Conservation (phyloP, 1,140 invertebrate species). For the Sweltsa coloradensis region DNA sequence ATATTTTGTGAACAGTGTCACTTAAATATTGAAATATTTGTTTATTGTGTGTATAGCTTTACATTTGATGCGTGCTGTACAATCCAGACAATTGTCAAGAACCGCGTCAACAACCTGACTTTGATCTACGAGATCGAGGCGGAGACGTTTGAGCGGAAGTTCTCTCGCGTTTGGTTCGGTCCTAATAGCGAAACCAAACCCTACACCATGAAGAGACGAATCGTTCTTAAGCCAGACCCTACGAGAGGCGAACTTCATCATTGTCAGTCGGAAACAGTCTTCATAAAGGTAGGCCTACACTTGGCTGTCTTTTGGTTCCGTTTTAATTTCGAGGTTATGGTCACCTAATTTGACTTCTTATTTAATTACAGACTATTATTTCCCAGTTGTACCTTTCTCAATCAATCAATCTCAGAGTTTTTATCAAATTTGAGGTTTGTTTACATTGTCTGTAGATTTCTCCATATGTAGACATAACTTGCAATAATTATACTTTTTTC, state of each 20-base stretch:
- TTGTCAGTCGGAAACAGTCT: constrained; percentile 7
- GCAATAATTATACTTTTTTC: too few relatives aligned
- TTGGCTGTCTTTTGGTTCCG: too few relatives aligned
- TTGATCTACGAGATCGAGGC: constrained; percentile 45
- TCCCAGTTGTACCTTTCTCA: too few relatives aligned
- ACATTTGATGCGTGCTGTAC: constrained; percentile 78
- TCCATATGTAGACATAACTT: too few relatives aligned
- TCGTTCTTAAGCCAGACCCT: background rate
- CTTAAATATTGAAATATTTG: too few relatives aligned
- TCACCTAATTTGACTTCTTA: too few relatives aligned
- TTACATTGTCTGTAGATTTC: too few relatives aligned
- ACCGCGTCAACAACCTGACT: background rate
- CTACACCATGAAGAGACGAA: background rate
- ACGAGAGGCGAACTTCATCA: background rate
- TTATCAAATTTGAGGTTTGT: too few relatives aligned
- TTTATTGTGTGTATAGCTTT: constrained; percentile 42
- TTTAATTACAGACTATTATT: too few relatives aligned
- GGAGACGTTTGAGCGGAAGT: constrained; percentile 68
- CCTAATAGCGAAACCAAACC: background rate
- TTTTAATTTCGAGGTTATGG: too few relatives aligned
- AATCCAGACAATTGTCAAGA: constrained; percentile 50
- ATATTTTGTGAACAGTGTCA: too few relatives aligned
- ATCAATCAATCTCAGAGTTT: too few relatives aligned
- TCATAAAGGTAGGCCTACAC: constrained; percentile 3
- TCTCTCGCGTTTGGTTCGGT: constrained; percentile 68